phyloP scores from a whole-genome alignment of 92 coral and sea anemone genomes.

The Actinostola sp. region DNA sequence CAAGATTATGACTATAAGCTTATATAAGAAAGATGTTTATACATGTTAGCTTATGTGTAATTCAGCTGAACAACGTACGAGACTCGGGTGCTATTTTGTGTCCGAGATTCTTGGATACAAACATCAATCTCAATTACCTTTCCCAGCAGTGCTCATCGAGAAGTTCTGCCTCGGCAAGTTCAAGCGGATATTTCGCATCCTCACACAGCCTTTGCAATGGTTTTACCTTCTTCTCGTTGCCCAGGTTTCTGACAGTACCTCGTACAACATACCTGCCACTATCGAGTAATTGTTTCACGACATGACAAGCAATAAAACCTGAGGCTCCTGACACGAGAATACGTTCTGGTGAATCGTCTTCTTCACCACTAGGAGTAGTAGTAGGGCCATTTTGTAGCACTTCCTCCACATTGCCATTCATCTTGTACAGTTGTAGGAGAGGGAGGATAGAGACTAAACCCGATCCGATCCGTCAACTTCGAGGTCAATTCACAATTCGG shows the following conservation, averaged over 20 bases:
- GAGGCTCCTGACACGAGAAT: conserved; percentile 96
- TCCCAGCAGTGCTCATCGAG: conserved; percentile 79
- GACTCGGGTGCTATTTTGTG: too few species aligned
- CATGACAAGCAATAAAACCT: conserved; percentile 91
- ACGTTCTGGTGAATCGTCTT: conserved; percentile 25
- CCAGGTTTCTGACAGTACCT: conserved; percentile 84
- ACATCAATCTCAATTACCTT: conserved; percentile 49
- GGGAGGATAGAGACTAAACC: too few species aligned
- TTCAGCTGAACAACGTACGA: too few species aligned
- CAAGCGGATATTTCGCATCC: conserved; percentile 78
- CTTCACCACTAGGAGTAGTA: background rate
- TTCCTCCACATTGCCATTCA: background rate
- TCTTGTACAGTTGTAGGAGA: background rate
- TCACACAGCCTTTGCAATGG: conserved; percentile 78
- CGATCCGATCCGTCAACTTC: too few species aligned
- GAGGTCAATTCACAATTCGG: background rate
- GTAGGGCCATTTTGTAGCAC: conserved; percentile 6
- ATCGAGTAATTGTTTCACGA: conserved; percentile 73
- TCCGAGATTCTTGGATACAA: too few species aligned
- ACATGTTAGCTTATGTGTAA: too few species aligned
- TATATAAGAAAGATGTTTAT: too few species aligned
- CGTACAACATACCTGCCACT: conserved; percentile 74
- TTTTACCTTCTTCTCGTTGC: conserved; percentile 72
- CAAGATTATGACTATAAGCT: too few species aligned
- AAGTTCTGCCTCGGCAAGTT: conserved; percentile 90